phyloP scores from a whole-genome alignment of 2,888 invertebrate species.

The Dryadula phaetusa region DNA sequence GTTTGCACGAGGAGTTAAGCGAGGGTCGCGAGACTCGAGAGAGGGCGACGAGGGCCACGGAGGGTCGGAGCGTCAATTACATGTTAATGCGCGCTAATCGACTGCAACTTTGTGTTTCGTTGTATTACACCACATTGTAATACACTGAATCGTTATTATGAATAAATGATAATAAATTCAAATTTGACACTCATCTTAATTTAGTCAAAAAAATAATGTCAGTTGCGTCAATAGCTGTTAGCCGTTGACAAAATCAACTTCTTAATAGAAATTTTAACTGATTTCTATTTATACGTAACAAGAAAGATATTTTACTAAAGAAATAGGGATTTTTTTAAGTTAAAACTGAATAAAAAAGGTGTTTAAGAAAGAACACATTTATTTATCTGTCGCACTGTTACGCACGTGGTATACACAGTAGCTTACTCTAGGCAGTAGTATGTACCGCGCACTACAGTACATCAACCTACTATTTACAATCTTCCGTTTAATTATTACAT shows the following conservation, averaged over 20 bases:
- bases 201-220: too few species aligned
- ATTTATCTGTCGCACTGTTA: constrained; percentile 53
- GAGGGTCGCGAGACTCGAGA: constrained; percentile 12
- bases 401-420: constrained; percentile 43
- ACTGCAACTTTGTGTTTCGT: neutral
- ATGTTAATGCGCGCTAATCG: constrained; percentile 17
- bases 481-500: neutral
- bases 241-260: too few species aligned
- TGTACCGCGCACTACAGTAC: constrained; percentile 33
- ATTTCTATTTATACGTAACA: too few species aligned
- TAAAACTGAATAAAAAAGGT: constrained; percentile 26
- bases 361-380: constrained; percentile 58
- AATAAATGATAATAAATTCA: too few species aligned
- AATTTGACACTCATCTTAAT: too few species aligned
- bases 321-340: neutral
- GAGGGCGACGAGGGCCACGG: neutral
- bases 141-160: neutral
- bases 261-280: too few species aligned
- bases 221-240: too few species aligned
- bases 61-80: constrained; percentile 19
- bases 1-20: constrained; percentile 3
- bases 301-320: too few species aligned
- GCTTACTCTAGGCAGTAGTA: constrained; percentile 33
- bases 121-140: neutral
- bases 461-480: constrained; percentile 17